A percentile compares a stretch with the other conserved stretches of the same genome.
Evolutionary conservation across 1,140 invertebrate genomes (phyloP).

Genomic region (Mercenaria mercenaria): DNA sequence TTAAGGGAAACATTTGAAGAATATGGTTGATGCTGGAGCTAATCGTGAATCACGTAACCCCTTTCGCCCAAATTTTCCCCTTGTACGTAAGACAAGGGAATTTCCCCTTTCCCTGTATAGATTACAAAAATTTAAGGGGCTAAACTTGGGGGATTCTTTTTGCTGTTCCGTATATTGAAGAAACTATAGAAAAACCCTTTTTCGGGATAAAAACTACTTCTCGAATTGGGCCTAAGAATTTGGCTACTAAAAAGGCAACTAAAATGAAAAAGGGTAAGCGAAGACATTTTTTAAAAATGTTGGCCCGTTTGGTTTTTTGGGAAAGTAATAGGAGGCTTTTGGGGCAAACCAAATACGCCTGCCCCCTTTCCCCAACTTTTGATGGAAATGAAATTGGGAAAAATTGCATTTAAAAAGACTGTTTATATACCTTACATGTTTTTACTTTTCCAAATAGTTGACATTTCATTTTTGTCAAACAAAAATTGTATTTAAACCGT

Average conservation of each 20-base stretch:
- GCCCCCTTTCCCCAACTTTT: background rate
- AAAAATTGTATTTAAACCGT: background rate
- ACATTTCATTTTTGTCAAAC: background rate
- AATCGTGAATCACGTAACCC: background rate
- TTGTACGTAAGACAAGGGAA: background rate
- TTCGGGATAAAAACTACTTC: background rate
- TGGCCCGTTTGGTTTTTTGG: background rate
- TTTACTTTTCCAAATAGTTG: background rate
- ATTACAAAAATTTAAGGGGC: background rate
- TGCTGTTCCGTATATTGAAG: background rate
- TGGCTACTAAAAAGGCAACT: background rate
- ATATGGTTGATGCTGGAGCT: slow-evolving; percentile 36
- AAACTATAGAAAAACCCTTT: background rate
- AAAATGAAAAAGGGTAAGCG: background rate
- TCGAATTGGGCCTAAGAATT: background rate
- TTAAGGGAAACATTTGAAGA: slow-evolving; percentile 3
- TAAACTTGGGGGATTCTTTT: background rate
- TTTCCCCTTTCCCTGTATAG: background rate
- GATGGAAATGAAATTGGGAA: slow-evolving; percentile 18
- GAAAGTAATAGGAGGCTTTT: slow-evolving; percentile 12
- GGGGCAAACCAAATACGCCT: background rate
- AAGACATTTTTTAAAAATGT: background rate
- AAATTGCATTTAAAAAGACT: background rate
- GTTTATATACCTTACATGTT: background rate
- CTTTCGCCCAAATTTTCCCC: background rate